Base-by-base conservation (phyloP, 2,888 invertebrate genomes). In the Megaustenia siamemsis region DNA sequence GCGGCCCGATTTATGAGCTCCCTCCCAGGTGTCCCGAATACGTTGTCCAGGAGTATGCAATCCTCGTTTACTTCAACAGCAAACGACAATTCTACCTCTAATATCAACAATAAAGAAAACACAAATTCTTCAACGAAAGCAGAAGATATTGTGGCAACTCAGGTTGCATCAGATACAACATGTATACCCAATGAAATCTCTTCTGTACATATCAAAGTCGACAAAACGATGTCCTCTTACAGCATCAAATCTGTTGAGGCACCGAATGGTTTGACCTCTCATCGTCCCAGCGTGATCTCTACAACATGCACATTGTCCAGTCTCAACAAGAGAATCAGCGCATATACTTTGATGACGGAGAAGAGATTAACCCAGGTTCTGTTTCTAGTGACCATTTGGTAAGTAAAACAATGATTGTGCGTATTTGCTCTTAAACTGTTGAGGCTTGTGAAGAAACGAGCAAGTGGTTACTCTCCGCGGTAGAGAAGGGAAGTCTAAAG, bases 1-100 rank as follows among this genome's bases (percentile, higher is more conserved):
- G 83, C 83, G 10, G 56, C 78, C n/a, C 69, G 60, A 40, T 78
- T 83, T 45, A 83, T 77, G 66, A 83, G 35, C 69, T 78, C 83
- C 18, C 32, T 83, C 18, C 78, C 83, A 6, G 35, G 76, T 56
- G 76, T 76, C 32, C 76, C 32, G 35, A 80, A 28, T 49, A 8
- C 68, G 15, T 49, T 80, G 28, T 18, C 68, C 24, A 80, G 43
- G 35, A 80, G 15, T 24, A 35, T 68, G 38, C 21, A 32, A 5
- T 18, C 32, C 0, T 53, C 76, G 21, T 10, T 21, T 18, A 38
- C 10, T 0, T 0, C 21, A 18, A 10, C 56, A 35, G 3, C 35
- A n/a, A 35, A 76, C 56, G 71, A 10, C 4, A 73, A 12, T 21
- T 21, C 71, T 2, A 12, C n/a, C 1, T 73, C 45, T 28, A 6